Base-by-base conservation (phyloP, 2,888 invertebrate species). In the Venusia cambrica region DNA sequence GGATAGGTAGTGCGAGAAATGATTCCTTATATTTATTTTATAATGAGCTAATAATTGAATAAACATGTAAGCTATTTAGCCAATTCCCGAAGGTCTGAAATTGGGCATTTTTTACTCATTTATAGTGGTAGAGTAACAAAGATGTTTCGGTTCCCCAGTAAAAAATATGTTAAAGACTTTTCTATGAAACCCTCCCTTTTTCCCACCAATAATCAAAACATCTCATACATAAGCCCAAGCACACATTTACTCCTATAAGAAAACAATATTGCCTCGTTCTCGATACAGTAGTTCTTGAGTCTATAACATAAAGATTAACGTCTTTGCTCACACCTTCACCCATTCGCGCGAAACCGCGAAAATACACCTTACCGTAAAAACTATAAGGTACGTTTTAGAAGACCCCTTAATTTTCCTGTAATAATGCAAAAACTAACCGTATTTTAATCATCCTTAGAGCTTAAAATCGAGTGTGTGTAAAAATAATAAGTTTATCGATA, bases 301-400 rank as follows among this genome's bases (percentile, higher is more conserved):
- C 36, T 48, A 35, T 47, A 50, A 31, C 47, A 57, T 62, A 66
- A 66, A 68, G 59, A 62, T 68, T 67, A 64, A 67, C 63, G 45
- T 38, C 41, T 57, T 54, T 60, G 58, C 68, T 55, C 62, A 60
- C 70, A 71, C 70, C 64, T 66, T 57, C 52, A 45, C 27, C 30
- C 30, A 33, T 22, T 18, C 27, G 24, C 28, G 24, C 38, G 48
- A 31, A 38, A 54, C 51, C 45, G 16, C 45, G 28, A 66, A 40
- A 38, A 31, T 34, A 51, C 41, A 48, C 54, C 43, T 41, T 67
- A 54, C 3, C 0, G 0, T 1, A 1, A 3, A 1, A 0, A 0
- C 0, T 0, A 10, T 51, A 68, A 9, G 50, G 60, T 54, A 19
- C 5, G 17, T 9, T 53, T 55, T 54, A 56, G 12, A 7, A 2